Evolutionary conservation across 2,888 invertebrate genomes (phyloP).

Genomic region (Melanotus villosus): DNA sequence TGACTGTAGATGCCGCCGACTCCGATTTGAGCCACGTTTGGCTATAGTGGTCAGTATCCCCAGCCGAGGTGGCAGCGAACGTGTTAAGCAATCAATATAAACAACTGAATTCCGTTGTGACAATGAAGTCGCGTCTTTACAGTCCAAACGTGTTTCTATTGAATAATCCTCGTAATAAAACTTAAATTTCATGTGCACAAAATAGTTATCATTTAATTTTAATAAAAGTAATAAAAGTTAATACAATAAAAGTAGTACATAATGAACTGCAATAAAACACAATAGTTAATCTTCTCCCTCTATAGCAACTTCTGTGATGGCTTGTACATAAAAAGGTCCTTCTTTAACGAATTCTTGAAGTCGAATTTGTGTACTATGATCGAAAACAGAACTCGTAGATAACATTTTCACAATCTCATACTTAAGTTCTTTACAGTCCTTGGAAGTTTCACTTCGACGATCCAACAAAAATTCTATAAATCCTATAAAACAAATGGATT

Average conservation of each 20-base stretch:
- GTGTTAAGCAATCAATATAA: no score
- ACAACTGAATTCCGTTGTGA: no score
- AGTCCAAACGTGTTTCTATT: no score
- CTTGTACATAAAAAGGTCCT: constrained; percentile 84
- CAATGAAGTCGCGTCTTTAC: no score
- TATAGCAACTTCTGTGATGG: constrained; percentile 81
- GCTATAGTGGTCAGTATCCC: no score
- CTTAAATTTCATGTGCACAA: no score
- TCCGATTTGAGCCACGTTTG: no score
- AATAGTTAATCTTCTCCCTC: constrained; percentile 73
- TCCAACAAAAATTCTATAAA: constrained; percentile 86
- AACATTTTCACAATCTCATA: constrained; percentile 80
- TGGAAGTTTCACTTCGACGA: constrained; percentile 78
- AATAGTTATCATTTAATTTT: no score
- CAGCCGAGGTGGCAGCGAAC: no score
- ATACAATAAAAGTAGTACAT: background rate
- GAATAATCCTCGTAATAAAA: no score
- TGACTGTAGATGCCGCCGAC: no score
- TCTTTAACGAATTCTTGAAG: constrained; percentile 80
- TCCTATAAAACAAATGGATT: constrained; percentile 68
- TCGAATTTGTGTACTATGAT: constrained; percentile 73
- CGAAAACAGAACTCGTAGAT: constrained; percentile 73
- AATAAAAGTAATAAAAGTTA: background rate
- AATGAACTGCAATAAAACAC: no score
- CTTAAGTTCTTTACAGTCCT: constrained; percentile 82